phyloP scores from a whole-genome alignment of 2,797 vertebrate species.

The Amphiprion clarkii region DNA sequence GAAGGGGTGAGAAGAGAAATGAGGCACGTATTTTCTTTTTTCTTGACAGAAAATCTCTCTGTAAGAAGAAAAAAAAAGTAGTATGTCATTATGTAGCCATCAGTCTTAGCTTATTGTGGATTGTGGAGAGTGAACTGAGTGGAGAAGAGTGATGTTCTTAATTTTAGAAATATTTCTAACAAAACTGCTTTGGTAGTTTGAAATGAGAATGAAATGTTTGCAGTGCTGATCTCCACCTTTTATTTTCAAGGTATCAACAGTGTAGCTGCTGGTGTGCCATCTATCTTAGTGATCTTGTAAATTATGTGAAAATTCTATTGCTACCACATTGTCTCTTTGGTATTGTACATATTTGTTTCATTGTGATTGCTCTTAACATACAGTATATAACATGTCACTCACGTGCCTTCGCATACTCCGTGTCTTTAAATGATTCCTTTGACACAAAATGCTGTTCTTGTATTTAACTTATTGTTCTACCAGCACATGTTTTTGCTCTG shows the following conservation, averaged over 20 bases:
- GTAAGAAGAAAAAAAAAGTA: background rate
- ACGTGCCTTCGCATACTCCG: conserved; percentile 41
- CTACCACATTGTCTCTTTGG: conserved; percentile 59
- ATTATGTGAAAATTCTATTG: conserved; percentile 76
- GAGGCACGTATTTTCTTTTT: conserved; percentile 47
- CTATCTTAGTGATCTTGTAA: conserved; percentile 72
- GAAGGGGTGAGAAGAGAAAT: conserved; percentile 14
- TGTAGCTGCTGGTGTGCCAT: conserved; percentile 54
- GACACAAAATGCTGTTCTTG: conserved; percentile 50
- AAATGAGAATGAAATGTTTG: conserved; percentile 38
- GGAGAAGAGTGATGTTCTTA: conserved; percentile 28
- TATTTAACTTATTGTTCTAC: conserved; percentile 84
- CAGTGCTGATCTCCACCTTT: conserved; percentile 22
- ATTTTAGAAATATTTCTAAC: conserved; percentile 47
- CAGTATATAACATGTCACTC: conserved; percentile 56
- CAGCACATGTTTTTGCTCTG: conserved; percentile 55
- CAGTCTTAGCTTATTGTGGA: conserved; percentile 45
- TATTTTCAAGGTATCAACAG: conserved; percentile 15
- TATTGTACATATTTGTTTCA: conserved; percentile 80
- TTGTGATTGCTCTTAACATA: conserved; percentile 60
- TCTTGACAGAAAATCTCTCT: conserved; percentile 23
- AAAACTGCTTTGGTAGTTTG: conserved; percentile 36
- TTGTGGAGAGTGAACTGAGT: conserved; percentile 22
- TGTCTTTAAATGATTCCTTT: conserved; percentile 61
- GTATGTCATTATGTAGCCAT: conserved; percentile 23